phyloP scores from a whole-genome alignment of 2,888 invertebrate genomes.

The Lepidochrysops patricia region DNA sequence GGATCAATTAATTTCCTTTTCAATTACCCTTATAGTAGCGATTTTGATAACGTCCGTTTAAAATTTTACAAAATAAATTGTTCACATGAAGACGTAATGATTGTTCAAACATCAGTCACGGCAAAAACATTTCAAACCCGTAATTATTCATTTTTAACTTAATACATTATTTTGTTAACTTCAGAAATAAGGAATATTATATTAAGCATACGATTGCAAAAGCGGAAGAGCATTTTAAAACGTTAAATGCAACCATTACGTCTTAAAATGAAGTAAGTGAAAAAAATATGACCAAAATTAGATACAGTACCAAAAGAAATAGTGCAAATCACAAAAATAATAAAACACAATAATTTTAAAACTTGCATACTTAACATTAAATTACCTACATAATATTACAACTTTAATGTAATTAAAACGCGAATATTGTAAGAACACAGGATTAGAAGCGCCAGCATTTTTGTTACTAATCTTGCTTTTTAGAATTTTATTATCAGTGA shows the following conservation, averaged over 20 bases:
- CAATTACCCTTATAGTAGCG: constrained; percentile 27
- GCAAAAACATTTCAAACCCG: too few species aligned
- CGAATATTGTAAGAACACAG: neutral
- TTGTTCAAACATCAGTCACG: neutral
- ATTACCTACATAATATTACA: neutral
- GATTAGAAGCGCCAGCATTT: neutral
- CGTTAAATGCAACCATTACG: neutral
- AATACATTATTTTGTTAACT: neutral
- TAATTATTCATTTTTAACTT: too few species aligned
- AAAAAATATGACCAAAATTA: constrained; percentile 5
- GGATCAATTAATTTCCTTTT: constrained; percentile 59
- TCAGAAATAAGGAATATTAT: too few species aligned
- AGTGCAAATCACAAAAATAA: constrained; percentile 1
- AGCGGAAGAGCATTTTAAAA: too few species aligned
- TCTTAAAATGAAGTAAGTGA: neutral
- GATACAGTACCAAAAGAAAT: neutral
- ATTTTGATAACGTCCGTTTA: constrained; percentile 7
- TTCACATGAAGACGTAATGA: neutral
- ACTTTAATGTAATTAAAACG: neutral
- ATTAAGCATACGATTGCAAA: too few species aligned
- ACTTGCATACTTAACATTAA: neutral
- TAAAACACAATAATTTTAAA: neutral
- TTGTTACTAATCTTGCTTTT: neutral
- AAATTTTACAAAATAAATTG: constrained; percentile 8
- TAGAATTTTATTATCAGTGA: constrained; percentile 5